Conservation (phyloP, 2,113 vertebrate genomes). For the Pelvicachromis taeniatus region DNA sequence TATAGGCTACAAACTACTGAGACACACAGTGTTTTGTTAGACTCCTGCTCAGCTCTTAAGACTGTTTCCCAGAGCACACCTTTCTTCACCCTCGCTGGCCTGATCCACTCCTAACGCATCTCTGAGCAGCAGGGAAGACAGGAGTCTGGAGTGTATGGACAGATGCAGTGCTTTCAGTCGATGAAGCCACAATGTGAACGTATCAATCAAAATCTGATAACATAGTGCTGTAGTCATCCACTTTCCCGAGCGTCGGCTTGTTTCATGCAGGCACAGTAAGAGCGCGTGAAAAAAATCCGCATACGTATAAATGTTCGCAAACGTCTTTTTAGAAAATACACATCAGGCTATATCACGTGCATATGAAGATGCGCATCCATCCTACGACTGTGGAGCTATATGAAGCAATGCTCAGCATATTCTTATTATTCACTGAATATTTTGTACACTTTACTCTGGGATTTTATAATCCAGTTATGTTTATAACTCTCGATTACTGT, state of each 20-base stretch:
- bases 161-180: neutral
- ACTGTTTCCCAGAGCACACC: neutral
- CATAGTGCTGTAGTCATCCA: neutral
- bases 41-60: constrained; percentile 14
- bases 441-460: neutral
- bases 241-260: neutral
- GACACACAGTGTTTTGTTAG: neutral
- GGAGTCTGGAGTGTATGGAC: neutral
- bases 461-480: neutral
- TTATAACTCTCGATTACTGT: neutral
- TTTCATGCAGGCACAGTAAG: neutral
- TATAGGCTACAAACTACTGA: neutral
- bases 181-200: neutral
- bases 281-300: neutral
- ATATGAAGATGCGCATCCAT: neutral
- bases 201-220: constrained; percentile 16
- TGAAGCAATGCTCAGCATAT: neutral
- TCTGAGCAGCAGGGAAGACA: neutral
- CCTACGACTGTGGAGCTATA: neutral
- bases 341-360: neutral
- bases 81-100: neutral
- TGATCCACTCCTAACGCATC: constrained; percentile 1
- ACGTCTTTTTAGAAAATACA: neutral
- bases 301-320: neutral
- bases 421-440: neutral